These are phyloP conservation scores for Gordius sp. DNA, from an alignment of 2,888 invertebrate species.

Conservation along the genomic window DNA sequence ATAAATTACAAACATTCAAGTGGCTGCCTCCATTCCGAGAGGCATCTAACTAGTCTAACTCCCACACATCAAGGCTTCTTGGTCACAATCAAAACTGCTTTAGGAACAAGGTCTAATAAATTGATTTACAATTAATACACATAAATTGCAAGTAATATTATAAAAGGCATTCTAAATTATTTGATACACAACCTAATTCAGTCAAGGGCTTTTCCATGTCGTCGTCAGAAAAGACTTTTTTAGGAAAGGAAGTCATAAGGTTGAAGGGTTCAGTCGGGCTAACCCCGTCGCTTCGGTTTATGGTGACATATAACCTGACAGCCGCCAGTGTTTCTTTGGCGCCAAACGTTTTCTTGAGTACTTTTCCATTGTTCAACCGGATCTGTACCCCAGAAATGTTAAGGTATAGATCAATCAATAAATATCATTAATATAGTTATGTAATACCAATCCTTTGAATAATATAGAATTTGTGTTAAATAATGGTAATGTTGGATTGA, in stretches of 20 bases:
- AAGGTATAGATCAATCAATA: too few species aligned
- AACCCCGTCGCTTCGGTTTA: constrained; percentile 45
- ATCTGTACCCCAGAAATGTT: constrained; percentile 41
- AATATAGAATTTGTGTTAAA: too few species aligned
- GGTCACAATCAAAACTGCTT: neutral
- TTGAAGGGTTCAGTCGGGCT: constrained; percentile 38
- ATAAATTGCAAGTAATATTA: neutral
- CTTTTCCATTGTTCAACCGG: constrained; percentile 45
- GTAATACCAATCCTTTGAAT: too few species aligned
- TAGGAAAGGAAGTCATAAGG: constrained; percentile 69
- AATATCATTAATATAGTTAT: too few species aligned
- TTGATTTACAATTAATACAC: neutral
- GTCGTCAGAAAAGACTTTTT: constrained; percentile 52
- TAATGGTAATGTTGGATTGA: too few species aligned
- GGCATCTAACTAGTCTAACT: too few species aligned
- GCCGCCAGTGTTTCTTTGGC: constrained; percentile 65
- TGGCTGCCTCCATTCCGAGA: too few species aligned
- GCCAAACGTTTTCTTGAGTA: constrained; percentile 47
- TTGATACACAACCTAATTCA: constrained; percentile 40
- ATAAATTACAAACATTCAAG: too few species aligned
- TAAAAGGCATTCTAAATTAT: neutral
- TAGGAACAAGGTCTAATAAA: neutral
- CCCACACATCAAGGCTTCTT: too few species aligned
- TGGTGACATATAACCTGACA: constrained; percentile 57
- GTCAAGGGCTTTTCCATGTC: constrained; percentile 66